phyloP scores from a whole-genome alignment of 1,140 invertebrate species.

The Tigriopus japonicus region DNA sequence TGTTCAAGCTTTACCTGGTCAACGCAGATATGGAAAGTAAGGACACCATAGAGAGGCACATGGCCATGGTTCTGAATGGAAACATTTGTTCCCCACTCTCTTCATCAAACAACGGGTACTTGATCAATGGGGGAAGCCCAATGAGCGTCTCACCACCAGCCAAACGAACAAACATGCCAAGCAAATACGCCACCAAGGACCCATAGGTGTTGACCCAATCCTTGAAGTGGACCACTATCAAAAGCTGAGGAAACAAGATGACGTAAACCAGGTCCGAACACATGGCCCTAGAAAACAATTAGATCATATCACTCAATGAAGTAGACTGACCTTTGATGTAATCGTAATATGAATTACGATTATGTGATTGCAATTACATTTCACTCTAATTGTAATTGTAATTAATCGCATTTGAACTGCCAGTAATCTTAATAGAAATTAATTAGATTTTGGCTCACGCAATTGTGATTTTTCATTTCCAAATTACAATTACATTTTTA shows the following conservation, averaged over 20 bases:
- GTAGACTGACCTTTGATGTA: neutral
- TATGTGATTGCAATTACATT: too few relatives aligned
- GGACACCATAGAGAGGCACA: slow-evolving; percentile 42
- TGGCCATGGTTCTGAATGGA: slow-evolving; percentile 75
- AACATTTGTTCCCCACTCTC: slow-evolving; percentile 33
- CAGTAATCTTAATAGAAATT: too few relatives aligned
- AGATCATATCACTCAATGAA: neutral
- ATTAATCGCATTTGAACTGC: too few relatives aligned
- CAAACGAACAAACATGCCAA: slow-evolving; percentile 43
- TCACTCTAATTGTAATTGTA: too few relatives aligned
- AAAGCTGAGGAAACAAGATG: slow-evolving; percentile 57
- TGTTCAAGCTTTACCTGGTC: neutral
- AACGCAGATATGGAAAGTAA: slow-evolving; percentile 22
- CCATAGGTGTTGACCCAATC: slow-evolving; percentile 53
- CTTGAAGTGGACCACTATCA: slow-evolving; percentile 53
- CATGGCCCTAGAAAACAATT: slow-evolving; percentile 32
- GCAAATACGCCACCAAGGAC: slow-evolving; percentile 41
- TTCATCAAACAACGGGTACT: slow-evolving; percentile 31
- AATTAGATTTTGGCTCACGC: too few relatives aligned
- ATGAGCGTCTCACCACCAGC: slow-evolving; percentile 42
- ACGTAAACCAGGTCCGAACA: slow-evolving; percentile 61
- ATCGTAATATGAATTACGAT: neutral
- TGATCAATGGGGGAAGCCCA: slow-evolving; percentile 37
- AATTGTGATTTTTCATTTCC: too few relatives aligned
- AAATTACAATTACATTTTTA: too few relatives aligned